Evolutionary conservation across 1,140 invertebrate genomes (phyloP), one percentile per base, ranked within the genome.

Genomic region (Eciton burchellii): DNA sequence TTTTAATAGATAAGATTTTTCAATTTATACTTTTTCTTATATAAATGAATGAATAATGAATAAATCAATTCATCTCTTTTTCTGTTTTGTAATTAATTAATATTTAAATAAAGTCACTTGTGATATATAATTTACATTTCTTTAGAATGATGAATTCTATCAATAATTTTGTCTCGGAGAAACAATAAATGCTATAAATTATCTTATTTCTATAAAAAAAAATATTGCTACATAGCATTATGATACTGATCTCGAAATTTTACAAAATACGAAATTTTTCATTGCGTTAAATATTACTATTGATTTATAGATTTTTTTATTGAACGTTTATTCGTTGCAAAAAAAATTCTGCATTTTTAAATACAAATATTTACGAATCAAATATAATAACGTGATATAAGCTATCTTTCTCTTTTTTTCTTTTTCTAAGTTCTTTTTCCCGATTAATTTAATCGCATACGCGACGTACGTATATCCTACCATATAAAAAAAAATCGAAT

Each of bases 401-500:
- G n/a, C n/a, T n/a, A n/a, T n/a, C n/a, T n/a, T n/a, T n/a, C n/a
- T n/a, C n/a, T n/a, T n/a, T n/a, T n/a, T n/a, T n/a, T 35, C 35
- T 6, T 35, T 6, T 35, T 35, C 35, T 2, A 35, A 35, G 35
- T 35, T 35, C 6, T 35, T 35, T n/a, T 11, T 26, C 0, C 8
- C 12, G 26, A 45, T 45, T 9, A 3, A 19, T 19, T 74, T 8
- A 43, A 43, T 72, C 16, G 11, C 29, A 29, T 74, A 47, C 21
- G 16, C 35, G 35, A n/a, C n/a, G n/a, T n/a, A n/a, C n/a, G n/a
- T n/a, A n/a, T n/a, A n/a, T n/a, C n/a, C n/a, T n/a, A n/a, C n/a
- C n/a, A n/a, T n/a, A n/a, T n/a, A n/a, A n/a, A n/a, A 66, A 77
- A 41, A 77, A 54, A 54, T 65, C 14, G 29, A 16, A 60, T 0